phyloP scores from a whole-genome alignment of 2,797 vertebrate species.

The Ceyx erithaca region DNA sequence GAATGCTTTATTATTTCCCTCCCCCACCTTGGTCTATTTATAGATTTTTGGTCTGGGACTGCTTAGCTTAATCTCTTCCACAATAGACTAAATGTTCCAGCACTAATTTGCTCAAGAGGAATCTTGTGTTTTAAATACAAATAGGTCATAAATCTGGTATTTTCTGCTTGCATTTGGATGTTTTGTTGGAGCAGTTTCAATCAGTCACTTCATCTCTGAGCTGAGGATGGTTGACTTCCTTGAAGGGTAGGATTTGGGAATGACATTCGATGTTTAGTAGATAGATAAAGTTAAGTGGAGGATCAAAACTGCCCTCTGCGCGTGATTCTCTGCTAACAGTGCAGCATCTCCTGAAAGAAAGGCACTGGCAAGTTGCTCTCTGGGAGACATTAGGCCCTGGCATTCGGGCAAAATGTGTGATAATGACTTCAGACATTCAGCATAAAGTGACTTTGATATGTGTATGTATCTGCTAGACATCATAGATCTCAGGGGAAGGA shows the following conservation, averaged over 20 bases:
- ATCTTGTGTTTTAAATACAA: background rate
- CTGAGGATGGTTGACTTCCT: background rate
- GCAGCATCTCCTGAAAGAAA: background rate
- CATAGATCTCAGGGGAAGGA: background rate
- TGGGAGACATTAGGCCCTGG: background rate
- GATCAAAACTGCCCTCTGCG: background rate
- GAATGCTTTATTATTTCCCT: background rate
- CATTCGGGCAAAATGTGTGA: background rate
- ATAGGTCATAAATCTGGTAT: background rate
- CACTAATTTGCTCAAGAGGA: background rate
- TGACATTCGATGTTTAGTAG: background rate
- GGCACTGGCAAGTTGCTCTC: background rate
- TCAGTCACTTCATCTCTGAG: background rate
- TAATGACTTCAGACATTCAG: background rate
- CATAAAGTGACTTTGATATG: background rate
- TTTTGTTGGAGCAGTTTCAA: background rate
- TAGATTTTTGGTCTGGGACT: background rate
- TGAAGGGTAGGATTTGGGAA: background rate
- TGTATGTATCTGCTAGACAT: background rate
- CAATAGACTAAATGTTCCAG: background rate
- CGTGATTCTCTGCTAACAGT: accelerated
- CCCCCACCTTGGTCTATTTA: background rate
- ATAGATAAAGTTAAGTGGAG: background rate
- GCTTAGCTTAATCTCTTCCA: background rate
- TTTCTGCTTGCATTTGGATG: background rate